Evolutionary conservation across 2,113 vertebrate genomes (phyloP).

Genomic region (Lagopus leucura): DNA sequence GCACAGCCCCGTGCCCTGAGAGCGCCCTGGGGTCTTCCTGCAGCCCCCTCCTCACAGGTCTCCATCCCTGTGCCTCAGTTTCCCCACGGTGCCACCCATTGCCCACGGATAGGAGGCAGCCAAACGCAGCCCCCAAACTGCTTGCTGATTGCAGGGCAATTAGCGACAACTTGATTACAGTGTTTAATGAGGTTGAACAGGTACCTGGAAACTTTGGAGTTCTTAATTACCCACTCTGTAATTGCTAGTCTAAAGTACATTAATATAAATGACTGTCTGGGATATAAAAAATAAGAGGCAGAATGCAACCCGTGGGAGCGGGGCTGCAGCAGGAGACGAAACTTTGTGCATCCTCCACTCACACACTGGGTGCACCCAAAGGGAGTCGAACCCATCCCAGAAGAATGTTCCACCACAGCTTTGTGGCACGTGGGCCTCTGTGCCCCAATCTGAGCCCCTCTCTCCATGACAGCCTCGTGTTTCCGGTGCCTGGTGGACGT

Average conservation of each 20-base stretch:
- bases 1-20: rapidly evolving
- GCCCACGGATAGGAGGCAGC: rapidly evolving
- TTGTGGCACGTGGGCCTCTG: no score
- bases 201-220: slow-evolving; percentile 41
- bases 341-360: neutral
- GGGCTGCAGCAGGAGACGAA: neutral
- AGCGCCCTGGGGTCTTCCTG: rapidly evolving
- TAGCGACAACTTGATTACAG: neutral
- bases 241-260: slow-evolving; percentile 55
- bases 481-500: slow-evolving; percentile 93
- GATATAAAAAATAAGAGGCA: neutral
- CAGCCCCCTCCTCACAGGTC: neutral
- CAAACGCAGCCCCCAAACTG: neutral
- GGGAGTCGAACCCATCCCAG: neutral
- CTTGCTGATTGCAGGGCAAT: neutral
- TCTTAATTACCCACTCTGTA: slow-evolving; percentile 60
- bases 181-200: slow-evolving; percentile 48
- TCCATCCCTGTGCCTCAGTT: neutral
- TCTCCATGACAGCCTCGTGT: slow-evolving; percentile 84
- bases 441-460: neutral
- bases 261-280: slow-evolving; percentile 52
- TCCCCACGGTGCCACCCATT: neutral
- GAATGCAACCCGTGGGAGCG: neutral
- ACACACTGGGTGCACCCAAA: no score
- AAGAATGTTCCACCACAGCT: neutral